These are phyloP conservation scores for Pseudorhiza aurosa DNA, from an alignment of 30 jellyfish, hydroid and myxozoan genomes.

Conservation along the genomic window DNA sequence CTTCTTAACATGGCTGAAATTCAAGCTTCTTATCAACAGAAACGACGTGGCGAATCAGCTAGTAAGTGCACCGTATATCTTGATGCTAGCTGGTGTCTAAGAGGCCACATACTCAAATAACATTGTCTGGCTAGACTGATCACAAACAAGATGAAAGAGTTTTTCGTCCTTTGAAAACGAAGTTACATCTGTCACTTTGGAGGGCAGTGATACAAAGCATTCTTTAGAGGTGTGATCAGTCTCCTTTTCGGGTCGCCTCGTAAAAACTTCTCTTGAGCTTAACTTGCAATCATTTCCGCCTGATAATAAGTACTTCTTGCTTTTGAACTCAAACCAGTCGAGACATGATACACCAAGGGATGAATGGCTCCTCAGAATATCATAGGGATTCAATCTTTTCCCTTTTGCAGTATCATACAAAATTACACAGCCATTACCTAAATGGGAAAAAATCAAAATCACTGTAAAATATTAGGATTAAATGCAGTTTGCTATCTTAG, in stretches of 20 bases:
- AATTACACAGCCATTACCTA: slow-evolving; percentile 85
- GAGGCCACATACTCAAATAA: not conserved
- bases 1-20: too few species aligned
- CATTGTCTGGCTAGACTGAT: slow-evolving; percentile 28
- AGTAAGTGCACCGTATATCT: too few species aligned
- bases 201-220: not conserved
- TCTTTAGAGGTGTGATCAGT: not conserved
- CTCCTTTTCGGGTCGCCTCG: not conserved
- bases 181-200: slow-evolving; percentile 38
- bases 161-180: slow-evolving; percentile 7
- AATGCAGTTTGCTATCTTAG: too few species aligned
- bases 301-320: slow-evolving; percentile 22
- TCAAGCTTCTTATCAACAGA: too few species aligned
- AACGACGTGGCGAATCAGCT: too few species aligned
- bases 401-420: slow-evolving; percentile 53
- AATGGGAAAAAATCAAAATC: not conserved
- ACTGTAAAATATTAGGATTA: not conserved
- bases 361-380: slow-evolving; percentile 66
- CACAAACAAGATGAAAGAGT: slow-evolving; percentile 29
- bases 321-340: slow-evolving; percentile 1
- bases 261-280: slow-evolving; percentile 17
- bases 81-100: too few species aligned
- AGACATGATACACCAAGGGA: slow-evolving; percentile 77
- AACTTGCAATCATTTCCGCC: slow-evolving; percentile 92
- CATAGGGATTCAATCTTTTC: slow-evolving; percentile 39